phyloP scores from a whole-genome alignment of 2,113 vertebrate genomes.

The Colinus virginianus region DNA sequence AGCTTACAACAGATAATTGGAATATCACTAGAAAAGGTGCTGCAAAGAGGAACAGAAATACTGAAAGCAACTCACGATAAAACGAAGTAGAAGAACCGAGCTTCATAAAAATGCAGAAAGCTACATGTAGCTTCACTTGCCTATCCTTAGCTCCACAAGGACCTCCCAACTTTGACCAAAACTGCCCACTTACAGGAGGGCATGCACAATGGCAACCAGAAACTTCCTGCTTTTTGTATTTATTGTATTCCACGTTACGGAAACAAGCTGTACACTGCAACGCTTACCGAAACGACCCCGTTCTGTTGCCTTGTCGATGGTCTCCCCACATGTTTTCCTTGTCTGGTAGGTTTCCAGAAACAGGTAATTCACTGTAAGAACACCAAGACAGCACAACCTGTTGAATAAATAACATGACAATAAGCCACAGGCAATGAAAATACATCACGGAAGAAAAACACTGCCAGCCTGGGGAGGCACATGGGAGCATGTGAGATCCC shows the following conservation, averaged over 20 bases:
- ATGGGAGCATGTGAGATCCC: background rate
- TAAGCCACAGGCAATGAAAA: background rate
- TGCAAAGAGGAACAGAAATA: background rate
- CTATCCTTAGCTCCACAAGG: background rate
- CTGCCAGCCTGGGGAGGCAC: background rate
- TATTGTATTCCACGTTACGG: background rate
- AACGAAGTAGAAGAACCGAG: background rate
- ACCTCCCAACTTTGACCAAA: background rate
- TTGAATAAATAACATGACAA: conserved; percentile 36
- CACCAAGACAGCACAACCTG: conserved; percentile 63
- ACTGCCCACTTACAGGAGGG: background rate
- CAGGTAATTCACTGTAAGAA: conserved; percentile 42
- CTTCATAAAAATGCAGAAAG: background rate
- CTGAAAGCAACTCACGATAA: background rate
- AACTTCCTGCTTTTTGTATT: background rate
- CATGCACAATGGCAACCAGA: background rate
- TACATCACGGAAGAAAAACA: background rate
- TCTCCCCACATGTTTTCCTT: conserved; percentile 91
- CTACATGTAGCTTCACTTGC: background rate
- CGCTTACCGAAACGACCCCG: conserved; percentile 91
- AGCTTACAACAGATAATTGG: background rate
- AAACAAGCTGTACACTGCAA: background rate
- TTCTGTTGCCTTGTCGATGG: conserved; percentile 87
- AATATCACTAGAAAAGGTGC: background rate
- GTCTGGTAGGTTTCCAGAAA: conserved; percentile 33